These are phyloP conservation scores for Magallana angulata DNA, from an alignment of 1,140 invertebrate genomes.

Conservation along the genomic window DNA sequence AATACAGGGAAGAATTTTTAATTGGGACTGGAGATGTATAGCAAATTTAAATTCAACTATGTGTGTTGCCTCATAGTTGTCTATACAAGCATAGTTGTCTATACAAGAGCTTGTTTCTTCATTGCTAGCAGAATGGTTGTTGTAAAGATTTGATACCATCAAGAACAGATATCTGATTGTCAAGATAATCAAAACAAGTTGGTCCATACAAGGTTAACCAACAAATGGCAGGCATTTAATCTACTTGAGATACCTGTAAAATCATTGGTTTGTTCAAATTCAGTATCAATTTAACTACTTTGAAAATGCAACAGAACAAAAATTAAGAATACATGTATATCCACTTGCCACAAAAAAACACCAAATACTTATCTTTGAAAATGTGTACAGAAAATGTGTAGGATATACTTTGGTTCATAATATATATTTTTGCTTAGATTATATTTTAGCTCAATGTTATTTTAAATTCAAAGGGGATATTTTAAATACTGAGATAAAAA, in stretches of 20 bases:
- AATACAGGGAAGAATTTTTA: not conserved
- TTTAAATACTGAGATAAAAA: constrained; percentile 32
- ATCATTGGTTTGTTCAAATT: too few relatives aligned
- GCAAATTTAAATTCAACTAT: not conserved
- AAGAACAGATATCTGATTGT: not conserved
- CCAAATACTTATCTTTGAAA: too few relatives aligned
- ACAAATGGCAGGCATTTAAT: not conserved
- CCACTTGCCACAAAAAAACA: too few relatives aligned
- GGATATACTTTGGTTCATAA: too few relatives aligned
- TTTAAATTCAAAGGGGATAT: constrained; percentile 1
- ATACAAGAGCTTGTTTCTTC: not conserved
- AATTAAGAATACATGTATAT: too few relatives aligned
- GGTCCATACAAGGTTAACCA: not conserved
- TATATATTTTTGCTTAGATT: not conserved
- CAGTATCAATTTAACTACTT: too few relatives aligned
- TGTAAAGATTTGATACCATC: constrained; percentile 16
- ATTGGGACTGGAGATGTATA: not conserved
- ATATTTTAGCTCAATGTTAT: not conserved
- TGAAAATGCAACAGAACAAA: too few relatives aligned
- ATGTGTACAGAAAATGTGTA: too few relatives aligned
- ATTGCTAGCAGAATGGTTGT: not conserved
- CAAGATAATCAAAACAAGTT: not conserved
- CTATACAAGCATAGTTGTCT: not conserved
- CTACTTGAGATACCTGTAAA: too few relatives aligned
- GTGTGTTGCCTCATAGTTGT: not conserved